These are phyloP conservation scores for Lordiphosa collinella DNA, from an alignment of 1,140 invertebrate species.

Conservation along the genomic window DNA sequence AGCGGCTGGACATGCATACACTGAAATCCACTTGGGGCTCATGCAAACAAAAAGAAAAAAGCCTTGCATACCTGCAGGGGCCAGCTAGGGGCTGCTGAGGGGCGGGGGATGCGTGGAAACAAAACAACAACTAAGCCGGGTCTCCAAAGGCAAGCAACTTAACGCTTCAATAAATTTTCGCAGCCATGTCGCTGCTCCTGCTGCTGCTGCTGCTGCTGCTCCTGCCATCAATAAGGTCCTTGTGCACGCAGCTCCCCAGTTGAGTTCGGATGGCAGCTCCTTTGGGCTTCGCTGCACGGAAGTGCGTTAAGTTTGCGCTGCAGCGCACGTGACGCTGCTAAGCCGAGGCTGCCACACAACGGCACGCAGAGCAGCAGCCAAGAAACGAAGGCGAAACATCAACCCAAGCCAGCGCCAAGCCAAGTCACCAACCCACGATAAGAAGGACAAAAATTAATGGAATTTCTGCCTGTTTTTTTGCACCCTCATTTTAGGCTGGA, in stretches of 20 bases:
- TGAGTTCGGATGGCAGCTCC: conserved; percentile 1
- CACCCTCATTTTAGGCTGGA: too few relatives aligned
- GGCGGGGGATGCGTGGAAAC: neutral
- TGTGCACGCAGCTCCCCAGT: conserved; percentile 52
- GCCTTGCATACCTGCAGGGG: conserved; percentile 27
- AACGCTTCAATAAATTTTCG: conserved; percentile 75
- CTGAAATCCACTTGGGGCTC: conserved; percentile 9
- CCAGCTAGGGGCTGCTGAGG: neutral
- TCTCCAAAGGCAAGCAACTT: conserved; percentile 70
- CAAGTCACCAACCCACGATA: conserved; percentile 45
- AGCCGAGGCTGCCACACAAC: conserved; percentile 73
- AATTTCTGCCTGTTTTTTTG: conserved; percentile 74
- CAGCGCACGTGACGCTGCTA: conserved; percentile 68
- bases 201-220: neutral
- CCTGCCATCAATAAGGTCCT: conserved; percentile 72
- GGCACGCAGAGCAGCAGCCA: conserved; percentile 47
- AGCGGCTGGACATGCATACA: conserved; percentile 16
- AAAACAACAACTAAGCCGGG: conserved; percentile 36
- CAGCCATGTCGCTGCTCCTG: conserved; percentile 40
- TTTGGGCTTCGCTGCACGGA: conserved; percentile 48
- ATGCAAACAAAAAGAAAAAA: conserved; percentile 19
- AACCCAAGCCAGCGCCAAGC: conserved; percentile 2
- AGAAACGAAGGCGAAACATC: conserved; percentile 19
- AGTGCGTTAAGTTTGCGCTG: conserved; percentile 76
- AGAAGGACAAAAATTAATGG: conserved; percentile 77